Base-by-base conservation (phyloP, 2,888 invertebrate genomes). In the Eristalinus aeneus region DNA sequence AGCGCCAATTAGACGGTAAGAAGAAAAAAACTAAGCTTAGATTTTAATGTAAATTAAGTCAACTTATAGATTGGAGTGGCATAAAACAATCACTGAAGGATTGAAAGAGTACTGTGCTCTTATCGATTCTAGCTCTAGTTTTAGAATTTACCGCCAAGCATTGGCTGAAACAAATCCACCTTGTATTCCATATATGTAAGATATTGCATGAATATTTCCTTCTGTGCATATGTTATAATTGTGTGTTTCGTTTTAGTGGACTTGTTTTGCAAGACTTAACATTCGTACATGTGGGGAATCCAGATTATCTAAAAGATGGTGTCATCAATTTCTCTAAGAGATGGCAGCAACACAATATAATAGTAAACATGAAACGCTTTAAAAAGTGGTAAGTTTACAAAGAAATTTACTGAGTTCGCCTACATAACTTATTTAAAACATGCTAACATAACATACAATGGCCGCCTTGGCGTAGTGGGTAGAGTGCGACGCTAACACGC, bases 131-230 rank as follows among this genome's bases (percentile, higher is more conserved):
- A 97, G 98, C n/a, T 97, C 97, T 53, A 99, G 99, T 89, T 99
- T 99, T 94, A 94, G 98, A 89, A 97, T 98, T n/a, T 99, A 99
- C 92, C 94, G 99, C 73, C 97, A 96, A 92, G 98, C 98, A 63
- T 93, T 99, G 88, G 96, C 97, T 5, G 98, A 98, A 91, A 98
- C 99, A 5, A 96, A 97, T 91, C 98, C 99, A 36, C 99, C 99
- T 36, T 99, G 99, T 93, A 98, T 99, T 93, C 99, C 99, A 3
- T 99, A 99, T 93, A 98, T 99, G 99, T 99, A 93, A 95, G 96
- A 0, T 94, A 69, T n/a, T 68, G 31, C 74, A 32, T 36, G 16
- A 61, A 39, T 58, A 58, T 32, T 23, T 67, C 81, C n/a, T n/a
- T 39, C 88, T 89, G 71, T 79, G 46, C 63, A n/a, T 53, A n/a